Percentiles rank a stretch among this genome's conserved stretches.
These are phyloP conservation scores for Tenthredo livida DNA, from an alignment of 2,888 invertebrate species.

Conservation along the genomic window DNA sequence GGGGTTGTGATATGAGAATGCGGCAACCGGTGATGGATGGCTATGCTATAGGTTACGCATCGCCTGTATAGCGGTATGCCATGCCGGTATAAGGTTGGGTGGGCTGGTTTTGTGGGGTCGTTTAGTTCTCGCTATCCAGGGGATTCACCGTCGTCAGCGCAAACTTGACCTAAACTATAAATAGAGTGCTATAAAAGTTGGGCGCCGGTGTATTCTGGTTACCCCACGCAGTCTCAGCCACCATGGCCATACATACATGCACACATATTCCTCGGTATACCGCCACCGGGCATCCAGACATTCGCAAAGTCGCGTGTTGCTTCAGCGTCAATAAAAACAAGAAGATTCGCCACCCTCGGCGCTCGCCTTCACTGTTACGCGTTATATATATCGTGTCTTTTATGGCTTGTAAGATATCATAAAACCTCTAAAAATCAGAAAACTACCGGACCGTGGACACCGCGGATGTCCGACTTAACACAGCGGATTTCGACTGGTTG, in stretches of 20 bases:
- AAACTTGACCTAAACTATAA: conserved; percentile 53
- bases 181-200: conserved; percentile 49
- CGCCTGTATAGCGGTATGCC: conserved; percentile 39
- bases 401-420: conserved; percentile 53
- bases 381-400: conserved; percentile 30
- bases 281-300: conserved; percentile 15
- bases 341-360: conserved; percentile 38
- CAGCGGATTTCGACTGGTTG: not conserved
- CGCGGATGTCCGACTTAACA: conserved; percentile 21
- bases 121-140: conserved; percentile 46
- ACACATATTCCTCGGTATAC: conserved; percentile 8
- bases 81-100: conserved; percentile 22
- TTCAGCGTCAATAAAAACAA: conserved; percentile 53
- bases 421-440: conserved; percentile 51
- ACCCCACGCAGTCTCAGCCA: conserved; percentile 24
- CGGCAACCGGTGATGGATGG: conserved; percentile 52
- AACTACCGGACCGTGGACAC: conserved; percentile 26
- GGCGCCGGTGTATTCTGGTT: conserved; percentile 35
- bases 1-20: conserved; percentile 52
- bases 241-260: not conserved
- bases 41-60: conserved; percentile 46
- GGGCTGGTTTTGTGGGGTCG: conserved; percentile 45
- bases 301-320: conserved; percentile 42
- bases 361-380: conserved; percentile 13
- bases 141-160: conserved; percentile 49